Percentiles rank a stretch among this genome's conserved stretches.
phyloP scores from a whole-genome alignment of 2,113 vertebrate species.

The Pagrus major region DNA sequence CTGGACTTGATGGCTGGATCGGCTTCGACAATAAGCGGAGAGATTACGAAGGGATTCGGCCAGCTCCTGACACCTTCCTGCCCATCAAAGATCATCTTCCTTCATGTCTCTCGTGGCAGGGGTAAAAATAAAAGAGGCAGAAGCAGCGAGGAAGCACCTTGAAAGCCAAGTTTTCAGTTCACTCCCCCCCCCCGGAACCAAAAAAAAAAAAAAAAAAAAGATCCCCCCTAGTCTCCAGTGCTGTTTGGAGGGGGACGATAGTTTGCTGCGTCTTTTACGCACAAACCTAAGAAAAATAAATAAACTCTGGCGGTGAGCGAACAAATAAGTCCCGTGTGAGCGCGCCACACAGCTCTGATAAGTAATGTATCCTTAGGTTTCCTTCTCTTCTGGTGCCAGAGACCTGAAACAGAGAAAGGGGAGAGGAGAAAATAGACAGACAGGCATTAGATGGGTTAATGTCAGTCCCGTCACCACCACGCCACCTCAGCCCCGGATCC shows the following conservation, averaged over 20 bases:
- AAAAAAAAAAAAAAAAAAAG: constrained; percentile 36
- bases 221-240: constrained; percentile 59
- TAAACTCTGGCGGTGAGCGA: constrained; percentile 68
- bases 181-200: constrained; percentile 79
- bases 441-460: constrained; percentile 91
- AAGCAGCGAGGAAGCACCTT: constrained; percentile 71
- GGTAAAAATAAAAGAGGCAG: constrained; percentile 57
- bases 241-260: constrained; percentile 55
- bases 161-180: constrained; percentile 85
- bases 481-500: constrained; percentile 93
- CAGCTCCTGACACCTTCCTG: constrained; percentile 74
- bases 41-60: constrained; percentile 64
- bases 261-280: constrained; percentile 77
- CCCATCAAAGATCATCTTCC: constrained; percentile 80
- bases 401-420: constrained; percentile 83
- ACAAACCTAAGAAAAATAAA: constrained; percentile 74
- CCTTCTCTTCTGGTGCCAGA: constrained; percentile 58
- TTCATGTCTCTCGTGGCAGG: constrained; percentile 69
- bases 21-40: constrained; percentile 54
- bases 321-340: constrained; percentile 79
- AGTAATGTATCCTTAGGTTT: constrained; percentile 72
- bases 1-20: constrained; percentile 55
- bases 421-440: constrained; percentile 79
- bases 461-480: constrained; percentile 90
- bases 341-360: constrained; percentile 66